Evolutionary conservation across 1,140 invertebrate species (phyloP).

Genomic region (Asobara japonica): DNA sequence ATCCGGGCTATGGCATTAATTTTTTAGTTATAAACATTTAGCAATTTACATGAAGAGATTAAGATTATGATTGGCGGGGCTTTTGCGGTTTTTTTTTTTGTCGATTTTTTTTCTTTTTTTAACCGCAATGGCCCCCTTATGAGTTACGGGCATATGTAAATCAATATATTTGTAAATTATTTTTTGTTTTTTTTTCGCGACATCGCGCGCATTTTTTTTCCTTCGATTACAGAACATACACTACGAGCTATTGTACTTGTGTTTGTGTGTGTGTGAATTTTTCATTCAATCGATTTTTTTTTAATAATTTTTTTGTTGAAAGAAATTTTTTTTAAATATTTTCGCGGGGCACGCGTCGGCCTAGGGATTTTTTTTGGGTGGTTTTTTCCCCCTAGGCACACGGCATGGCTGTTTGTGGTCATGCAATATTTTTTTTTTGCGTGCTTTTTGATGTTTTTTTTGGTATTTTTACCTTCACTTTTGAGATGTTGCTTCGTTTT

Average conservation of each 20-base stretch:
- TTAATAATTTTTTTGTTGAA: slow-evolving; percentile 30
- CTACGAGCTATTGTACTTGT: slow-evolving; percentile 67
- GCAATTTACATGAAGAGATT: slow-evolving; percentile 69
- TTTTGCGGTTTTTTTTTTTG: slow-evolving; percentile 44
- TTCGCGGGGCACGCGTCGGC: slow-evolving; percentile 54
- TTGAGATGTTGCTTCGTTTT: slow-evolving; percentile 29
- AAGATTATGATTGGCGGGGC: slow-evolving; percentile 63
- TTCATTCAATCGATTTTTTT: slow-evolving; percentile 42
- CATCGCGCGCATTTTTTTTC: slow-evolving; percentile 28
- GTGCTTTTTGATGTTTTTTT: slow-evolving; percentile 42
- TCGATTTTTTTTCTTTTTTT: slow-evolving; percentile 9
- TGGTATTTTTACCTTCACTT: slow-evolving; percentile 39
- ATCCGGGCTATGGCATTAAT: slow-evolving; percentile 69
- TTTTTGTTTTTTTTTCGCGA: slow-evolving; percentile 33
- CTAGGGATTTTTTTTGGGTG: slow-evolving; percentile 40
- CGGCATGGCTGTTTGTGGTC: slow-evolving; percentile 51
- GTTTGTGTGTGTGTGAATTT: slow-evolving; percentile 53
- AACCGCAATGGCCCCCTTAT: slow-evolving; percentile 65
- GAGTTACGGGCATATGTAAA: slow-evolving; percentile 69
- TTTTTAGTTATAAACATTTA: slow-evolving; percentile 68
- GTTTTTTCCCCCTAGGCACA: slow-evolving; percentile 49
- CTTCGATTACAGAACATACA: slow-evolving; percentile 68
- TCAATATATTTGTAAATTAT: slow-evolving; percentile 69
- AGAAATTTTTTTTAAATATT: slow-evolving; percentile 59
- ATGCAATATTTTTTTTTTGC: slow-evolving; percentile 55